A percentile compares a stretch with the other conserved stretches of the same genome.
Conservation (phyloP, 2,113 vertebrate species). For the Elaphurus davidianus region DNA sequence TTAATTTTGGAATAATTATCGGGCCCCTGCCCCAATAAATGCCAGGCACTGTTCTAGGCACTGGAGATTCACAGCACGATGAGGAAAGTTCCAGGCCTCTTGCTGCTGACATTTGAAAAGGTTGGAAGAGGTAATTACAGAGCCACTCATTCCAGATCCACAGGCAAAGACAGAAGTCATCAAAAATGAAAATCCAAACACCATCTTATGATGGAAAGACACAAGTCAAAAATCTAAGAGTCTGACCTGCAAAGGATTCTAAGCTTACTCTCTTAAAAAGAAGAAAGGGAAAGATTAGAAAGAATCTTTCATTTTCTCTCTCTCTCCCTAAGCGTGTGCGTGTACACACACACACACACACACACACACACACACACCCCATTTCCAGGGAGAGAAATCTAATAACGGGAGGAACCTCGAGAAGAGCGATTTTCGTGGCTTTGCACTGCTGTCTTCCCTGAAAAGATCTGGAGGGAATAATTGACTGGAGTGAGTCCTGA, state of each 20-base stretch:
- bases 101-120: not conserved
- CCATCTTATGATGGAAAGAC: not conserved
- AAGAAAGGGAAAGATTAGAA: not conserved
- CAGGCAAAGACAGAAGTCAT: not conserved
- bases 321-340: rapidly evolving
- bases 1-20: not conserved
- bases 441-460: not conserved
- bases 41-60: not conserved
- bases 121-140: not conserved
- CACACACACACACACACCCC: not conserved
- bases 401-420: not conserved
- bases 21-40: not conserved
- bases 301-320: not conserved
- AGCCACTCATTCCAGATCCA: no score
- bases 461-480: not conserved
- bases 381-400: not conserved
- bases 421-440: not conserved
- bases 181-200: not conserved
- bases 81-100: not conserved
- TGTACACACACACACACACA: not conserved
- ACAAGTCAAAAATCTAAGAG: not conserved
- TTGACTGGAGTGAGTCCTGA: not conserved
- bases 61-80: no score
- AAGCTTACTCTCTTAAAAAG: not conserved
- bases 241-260: not conserved